Evolutionary conservation across 2,888 invertebrate genomes (phyloP).

Genomic region (Melipona beecheii): DNA sequence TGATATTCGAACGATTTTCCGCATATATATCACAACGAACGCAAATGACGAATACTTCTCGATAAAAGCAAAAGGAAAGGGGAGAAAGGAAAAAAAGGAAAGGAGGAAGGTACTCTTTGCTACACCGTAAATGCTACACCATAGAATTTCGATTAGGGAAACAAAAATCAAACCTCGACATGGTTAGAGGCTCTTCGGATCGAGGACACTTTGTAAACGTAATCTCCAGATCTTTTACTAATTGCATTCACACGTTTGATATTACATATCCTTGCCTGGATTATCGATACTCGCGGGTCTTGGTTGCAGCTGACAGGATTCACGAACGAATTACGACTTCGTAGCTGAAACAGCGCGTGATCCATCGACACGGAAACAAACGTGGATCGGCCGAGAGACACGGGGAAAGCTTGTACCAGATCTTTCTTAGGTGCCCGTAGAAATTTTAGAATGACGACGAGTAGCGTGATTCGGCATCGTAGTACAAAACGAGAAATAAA

Average conservation of each 20-base stretch:
- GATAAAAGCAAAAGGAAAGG: not conserved
- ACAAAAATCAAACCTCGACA: conserved; percentile 23
- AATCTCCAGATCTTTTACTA: conserved; percentile 63
- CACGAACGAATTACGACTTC: conserved; percentile 13
- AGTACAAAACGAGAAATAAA: conserved; percentile 72
- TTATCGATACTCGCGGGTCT: conserved; percentile 49
- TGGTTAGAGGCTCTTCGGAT: conserved; percentile 34
- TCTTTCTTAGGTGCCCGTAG: conserved; percentile 68
- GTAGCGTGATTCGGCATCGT: conserved; percentile 72
- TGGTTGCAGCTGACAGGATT: conserved; percentile 3
- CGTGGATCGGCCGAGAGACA: conserved; percentile 16
- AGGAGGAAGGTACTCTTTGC: conserved; percentile 6
- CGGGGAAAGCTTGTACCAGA: conserved; percentile 60
- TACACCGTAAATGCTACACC: conserved; percentile 40
- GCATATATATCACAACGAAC: conserved; percentile 70
- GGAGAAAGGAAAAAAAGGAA: not conserved
- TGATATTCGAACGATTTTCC: conserved; percentile 76
- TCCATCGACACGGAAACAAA: not conserved
- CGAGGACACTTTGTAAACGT: conserved; percentile 32
- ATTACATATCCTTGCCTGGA: conserved; percentile 66
- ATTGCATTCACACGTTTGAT: conserved; percentile 67
- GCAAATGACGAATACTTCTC: conserved; percentile 18
- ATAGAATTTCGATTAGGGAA: conserved; percentile 42
- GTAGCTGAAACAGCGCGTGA: conserved; percentile 14
- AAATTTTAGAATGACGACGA: conserved; percentile 60